phyloP scores from a whole-genome alignment of 1,140 invertebrate species.

The Hetaerina americana region DNA sequence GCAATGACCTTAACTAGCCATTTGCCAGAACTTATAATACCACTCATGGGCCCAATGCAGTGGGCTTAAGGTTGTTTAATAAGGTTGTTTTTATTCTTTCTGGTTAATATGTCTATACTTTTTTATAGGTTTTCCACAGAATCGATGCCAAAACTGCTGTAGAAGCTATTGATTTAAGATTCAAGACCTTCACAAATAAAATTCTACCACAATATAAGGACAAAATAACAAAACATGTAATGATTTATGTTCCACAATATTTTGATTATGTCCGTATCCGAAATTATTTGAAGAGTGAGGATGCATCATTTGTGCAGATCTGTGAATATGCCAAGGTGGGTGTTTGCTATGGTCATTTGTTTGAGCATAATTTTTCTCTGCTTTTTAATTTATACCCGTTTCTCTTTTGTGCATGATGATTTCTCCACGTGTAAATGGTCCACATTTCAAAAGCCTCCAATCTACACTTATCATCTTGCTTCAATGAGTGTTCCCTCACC shows the following conservation, averaged over 20 bases:
- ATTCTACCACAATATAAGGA: conserved; percentile 72
- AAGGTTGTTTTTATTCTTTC: conserved; percentile 4
- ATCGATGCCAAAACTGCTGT: conserved; percentile 40
- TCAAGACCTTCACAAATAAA: conserved; percentile 78
- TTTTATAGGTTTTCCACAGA: conserved; percentile 43
- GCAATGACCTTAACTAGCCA: too few relatives aligned
- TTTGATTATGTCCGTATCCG: conserved; percentile 87
- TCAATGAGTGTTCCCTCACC: too few relatives aligned
- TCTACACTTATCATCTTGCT: too few relatives aligned
- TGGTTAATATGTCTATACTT: neutral
- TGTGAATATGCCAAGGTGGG: conserved; percentile 71
- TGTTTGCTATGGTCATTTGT: too few relatives aligned
- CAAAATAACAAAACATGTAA: conserved; percentile 64
- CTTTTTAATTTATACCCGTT: too few relatives aligned
- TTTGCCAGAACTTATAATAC: too few relatives aligned
- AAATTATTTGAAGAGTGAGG: conserved; percentile 85
- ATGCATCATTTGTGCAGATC: conserved; percentile 72
- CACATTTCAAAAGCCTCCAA: too few relatives aligned
- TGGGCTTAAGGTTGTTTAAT: too few relatives aligned
- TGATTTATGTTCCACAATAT: conserved; percentile 89
- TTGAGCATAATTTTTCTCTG: too few relatives aligned
- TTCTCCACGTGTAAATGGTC: too few relatives aligned
- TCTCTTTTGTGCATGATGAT: too few relatives aligned
- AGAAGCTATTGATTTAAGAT: conserved; percentile 59
- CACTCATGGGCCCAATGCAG: too few relatives aligned